Evolutionary conservation across 2,113 vertebrate species (phyloP).

Genomic region (Numenius arquata): DNA sequence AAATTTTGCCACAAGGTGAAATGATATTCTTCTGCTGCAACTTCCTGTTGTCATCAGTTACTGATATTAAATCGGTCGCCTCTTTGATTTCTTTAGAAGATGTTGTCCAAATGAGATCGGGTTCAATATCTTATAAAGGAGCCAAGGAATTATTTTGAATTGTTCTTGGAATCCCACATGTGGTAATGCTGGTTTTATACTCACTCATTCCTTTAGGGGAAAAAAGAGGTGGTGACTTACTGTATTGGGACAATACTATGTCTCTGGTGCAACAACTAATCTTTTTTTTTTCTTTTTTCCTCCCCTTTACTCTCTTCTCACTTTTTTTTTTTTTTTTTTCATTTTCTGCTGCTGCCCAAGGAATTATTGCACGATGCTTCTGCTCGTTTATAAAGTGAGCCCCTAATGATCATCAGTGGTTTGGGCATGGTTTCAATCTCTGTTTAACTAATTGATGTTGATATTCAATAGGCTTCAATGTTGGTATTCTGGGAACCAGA

Average conservation of each 20-base stretch:
- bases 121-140: conserved; percentile 28
- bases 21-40: neutral
- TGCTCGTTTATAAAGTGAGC: conserved; percentile 49
- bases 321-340: neutral
- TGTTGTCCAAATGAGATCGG: conserved; percentile 12
- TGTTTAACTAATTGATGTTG: conserved; percentile 16
- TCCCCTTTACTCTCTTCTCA: neutral
- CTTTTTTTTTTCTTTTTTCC: neutral
- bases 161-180: neutral
- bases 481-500: conserved; percentile 33
- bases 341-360: conserved; percentile 41
- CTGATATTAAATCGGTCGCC: neutral
- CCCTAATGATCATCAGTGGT: conserved; percentile 6
- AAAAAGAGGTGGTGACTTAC: conserved; percentile 11
- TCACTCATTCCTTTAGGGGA: neutral
- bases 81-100: conserved; percentile 52
- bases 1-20: neutral
- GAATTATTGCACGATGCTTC: conserved; percentile 41
- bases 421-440: conserved; percentile 45
- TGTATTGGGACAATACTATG: neutral
- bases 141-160: conserved; percentile 39
- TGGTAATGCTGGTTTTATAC: conserved; percentile 38
- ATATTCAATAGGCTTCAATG: neutral
- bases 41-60: neutral
- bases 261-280: conserved; percentile 19